Evolutionary conservation across 2,113 vertebrate species (phyloP), one percentile per base, ranked within the genome.

Genomic region (Conger conger): DNA sequence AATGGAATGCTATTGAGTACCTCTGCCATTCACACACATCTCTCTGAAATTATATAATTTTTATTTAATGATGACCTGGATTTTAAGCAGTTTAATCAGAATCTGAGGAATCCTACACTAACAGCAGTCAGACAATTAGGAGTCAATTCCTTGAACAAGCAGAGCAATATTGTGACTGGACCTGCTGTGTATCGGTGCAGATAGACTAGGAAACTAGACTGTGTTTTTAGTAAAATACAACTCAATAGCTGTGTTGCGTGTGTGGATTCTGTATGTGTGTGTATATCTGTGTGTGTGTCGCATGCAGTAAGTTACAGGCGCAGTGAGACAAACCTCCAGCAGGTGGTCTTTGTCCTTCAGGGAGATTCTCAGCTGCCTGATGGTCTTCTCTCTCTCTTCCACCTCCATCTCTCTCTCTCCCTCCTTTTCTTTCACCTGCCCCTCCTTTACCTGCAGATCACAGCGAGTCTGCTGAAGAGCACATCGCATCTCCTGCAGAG

Each of bases 291-390:
- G 54, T 16, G 81, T 38, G 35, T 35, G 23, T 86, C 17, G 53
- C 18, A 73, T 73, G 30, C 7, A 4, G 18, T 3, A 23, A 27
- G 57, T 20, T 23, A 23, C 23, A 63, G 57, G 57, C 3, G 13
- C 13, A 36, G 27, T 18, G 60, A 4, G 30, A 0, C 84, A 90
- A 80, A 97, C 97, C 94, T 97, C 93, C 73, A 97, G 90, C 86
- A 98, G 94, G 18, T 93, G 94, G 3, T 99, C 97, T 89, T 97
- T 98, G 86, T 94, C 96, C 82, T 89, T 90, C 87, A 99, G 90
- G 60, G 90, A 92, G 33, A 91, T 88, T 85, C 89, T 95, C 83
- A 99, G 92, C 77, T 91, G 90, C 27, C 94, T 79, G 83, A 97
- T 88, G 87, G 82, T 94, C 84, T 94, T 90, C n/a, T 97, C 96